These are phyloP conservation scores for Aphelenchoides bicaudatus DNA, from an alignment of 2,888 invertebrate species.

Conservation along the genomic window DNA sequence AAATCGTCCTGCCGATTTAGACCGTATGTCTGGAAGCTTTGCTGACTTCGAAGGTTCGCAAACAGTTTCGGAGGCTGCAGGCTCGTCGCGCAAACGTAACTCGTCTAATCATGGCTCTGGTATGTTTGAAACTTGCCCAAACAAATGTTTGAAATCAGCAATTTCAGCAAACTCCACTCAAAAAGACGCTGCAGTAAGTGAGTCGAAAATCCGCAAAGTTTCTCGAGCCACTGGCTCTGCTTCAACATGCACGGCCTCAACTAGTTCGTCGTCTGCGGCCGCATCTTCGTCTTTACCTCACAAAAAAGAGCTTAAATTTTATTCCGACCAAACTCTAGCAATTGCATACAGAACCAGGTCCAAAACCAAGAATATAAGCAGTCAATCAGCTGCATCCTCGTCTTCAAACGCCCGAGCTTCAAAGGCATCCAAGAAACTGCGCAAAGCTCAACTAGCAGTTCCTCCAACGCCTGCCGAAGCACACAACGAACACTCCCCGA, in stretches of 20 bases:
- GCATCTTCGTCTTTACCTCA: constrained; percentile 1
- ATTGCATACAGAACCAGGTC: constrained; percentile 9
- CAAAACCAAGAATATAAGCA: background rate
- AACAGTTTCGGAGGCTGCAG: background rate
- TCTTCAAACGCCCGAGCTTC: background rate
- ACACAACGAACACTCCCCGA: background rate
- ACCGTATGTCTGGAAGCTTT: constrained; percentile 16
- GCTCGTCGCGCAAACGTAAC: constrained; percentile 8
- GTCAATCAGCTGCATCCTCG: background rate
- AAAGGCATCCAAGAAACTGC: background rate
- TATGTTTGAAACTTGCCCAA: no score
- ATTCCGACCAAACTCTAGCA: constrained; percentile 33
- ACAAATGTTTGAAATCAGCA: no score
- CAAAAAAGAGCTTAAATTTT: constrained; percentile 28
- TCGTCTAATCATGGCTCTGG: no score
- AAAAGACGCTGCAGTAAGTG: no score
- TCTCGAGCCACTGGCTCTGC: background rate
- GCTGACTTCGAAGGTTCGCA: constrained; percentile 13
- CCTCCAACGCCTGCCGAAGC: background rate
- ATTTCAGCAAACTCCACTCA: no score
- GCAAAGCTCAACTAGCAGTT: background rate
- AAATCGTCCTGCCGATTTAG: no score
- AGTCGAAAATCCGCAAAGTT: constrained; percentile 16
- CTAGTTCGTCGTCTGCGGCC: constrained; percentile 1
- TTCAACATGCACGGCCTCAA: constrained; percentile 11